These are phyloP conservation scores for Aphidius gifuensis DNA, from an alignment of 1,140 invertebrate genomes.

Conservation along the genomic window DNA sequence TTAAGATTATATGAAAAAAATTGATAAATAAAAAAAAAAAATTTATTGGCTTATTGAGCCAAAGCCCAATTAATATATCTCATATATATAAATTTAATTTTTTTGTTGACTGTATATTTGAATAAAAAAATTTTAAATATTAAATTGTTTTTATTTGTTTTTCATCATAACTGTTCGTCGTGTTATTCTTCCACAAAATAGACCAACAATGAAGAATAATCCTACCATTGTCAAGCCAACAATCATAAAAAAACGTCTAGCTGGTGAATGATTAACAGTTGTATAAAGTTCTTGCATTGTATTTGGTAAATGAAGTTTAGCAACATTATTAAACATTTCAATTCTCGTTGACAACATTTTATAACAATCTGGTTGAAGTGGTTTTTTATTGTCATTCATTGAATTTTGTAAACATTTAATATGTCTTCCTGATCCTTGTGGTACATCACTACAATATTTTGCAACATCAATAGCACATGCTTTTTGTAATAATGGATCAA, in stretches of 20 bases:
- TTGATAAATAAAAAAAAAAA: too few relatives aligned
- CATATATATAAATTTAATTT: too few relatives aligned
- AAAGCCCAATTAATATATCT: too few relatives aligned
- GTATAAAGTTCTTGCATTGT: slow-evolving; percentile 68
- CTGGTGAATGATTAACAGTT: slow-evolving; percentile 67
- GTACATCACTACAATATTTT: slow-evolving; percentile 79
- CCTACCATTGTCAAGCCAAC: slow-evolving; percentile 69
- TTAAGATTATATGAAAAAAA: too few relatives aligned
- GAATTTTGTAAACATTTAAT: slow-evolving; percentile 77
- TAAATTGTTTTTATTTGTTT: slow-evolving; percentile 56
- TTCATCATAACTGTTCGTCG: slow-evolving; percentile 68
- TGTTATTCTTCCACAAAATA: slow-evolving; percentile 78
- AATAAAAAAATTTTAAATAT: too few relatives aligned
- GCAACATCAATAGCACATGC: slow-evolving; percentile 77
- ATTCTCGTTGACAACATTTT: slow-evolving; percentile 75
- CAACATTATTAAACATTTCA: slow-evolving; percentile 87
- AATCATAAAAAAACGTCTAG: slow-evolving; percentile 75
- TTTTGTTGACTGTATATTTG: too few relatives aligned
- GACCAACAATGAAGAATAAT: slow-evolving; percentile 74
- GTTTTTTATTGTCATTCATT: slow-evolving; percentile 64
- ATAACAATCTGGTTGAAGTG: slow-evolving; percentile 72
- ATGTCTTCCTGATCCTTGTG: slow-evolving; percentile 81
- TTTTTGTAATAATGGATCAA: slow-evolving; percentile 75
- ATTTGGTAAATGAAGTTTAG: slow-evolving; percentile 62
- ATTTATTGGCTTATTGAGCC: too few relatives aligned